Evolutionary conservation across 2,797 vertebrate genomes (phyloP), one percentile per base, ranked within the genome.

Genomic region (Pogonophryne albipinna): DNA sequence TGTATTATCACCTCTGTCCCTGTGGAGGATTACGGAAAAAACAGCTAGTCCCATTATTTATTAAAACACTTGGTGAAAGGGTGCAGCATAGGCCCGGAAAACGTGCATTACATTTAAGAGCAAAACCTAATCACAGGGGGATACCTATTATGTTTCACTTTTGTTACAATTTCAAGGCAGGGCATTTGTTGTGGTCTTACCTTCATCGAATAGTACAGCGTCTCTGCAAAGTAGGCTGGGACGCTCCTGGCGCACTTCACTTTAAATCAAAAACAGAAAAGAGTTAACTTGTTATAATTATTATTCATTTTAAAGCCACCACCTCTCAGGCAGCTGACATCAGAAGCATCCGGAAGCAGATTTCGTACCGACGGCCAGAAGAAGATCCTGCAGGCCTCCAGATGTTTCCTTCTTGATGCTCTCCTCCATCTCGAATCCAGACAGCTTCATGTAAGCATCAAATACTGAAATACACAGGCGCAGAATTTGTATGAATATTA

Each of bases 341-440:
- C 9, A 16, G 17, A 34, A 59, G 0, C 53, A 41, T 10, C n/a
- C 1, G 16, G 14, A 6, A 13, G 55, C 34, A 13, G 3, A 74
- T 38, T 63, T 60, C 95, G 71, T 95, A 99, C 98, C 98, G 10
- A 98, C 94, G 47, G 98, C 98, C 62, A 99, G 94, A 10, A 99
- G 95, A n/a, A 99, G 86, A 46, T 95, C 93, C 85, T 92, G 89
- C 85, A 99, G 87, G 46, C 80, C 69, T 20, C 97, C 97, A 3
- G 97, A 98, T 0, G 97, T 99, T 92, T 99, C 98, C 62, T 95
- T 96, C 82, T 96, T 88, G 70, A 99, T 97, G 82, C 95, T 99
- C 86, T 99, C 97, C 88, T 99, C 98, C 12, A 99, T 96, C 82
- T 99, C 96, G 68, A 92, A 98, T 59, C 98, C 98, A 0, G 97